Evolutionary conservation across 1,140 invertebrate genomes (phyloP), one percentile per base, ranked within the genome.

Genomic region (Camponotus pennsylvanicus): DNA sequence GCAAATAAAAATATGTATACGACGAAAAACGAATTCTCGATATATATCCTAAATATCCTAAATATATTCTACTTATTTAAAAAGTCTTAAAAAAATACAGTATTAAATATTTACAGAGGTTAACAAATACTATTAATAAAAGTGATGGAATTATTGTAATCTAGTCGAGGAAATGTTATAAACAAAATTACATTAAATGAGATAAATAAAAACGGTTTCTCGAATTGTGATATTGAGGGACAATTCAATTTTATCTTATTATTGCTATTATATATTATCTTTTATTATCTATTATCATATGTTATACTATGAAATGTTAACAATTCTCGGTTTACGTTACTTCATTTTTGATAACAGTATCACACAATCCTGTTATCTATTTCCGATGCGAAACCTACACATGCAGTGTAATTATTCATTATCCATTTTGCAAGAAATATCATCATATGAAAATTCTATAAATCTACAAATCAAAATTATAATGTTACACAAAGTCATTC

Each of bases 1-100:
- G 18, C 21, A 49, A 84, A 76, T 82, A 45, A 82, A 70, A 59
- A 61, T 71, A 71, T 73, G n/a, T 82, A 80, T 59, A 71, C n/a
- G 7, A 59, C 59, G 32, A n/a, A 42, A 34, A 7, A 1, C 1
- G 18, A 4, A 15, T 59, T 21, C 18, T 27, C 27, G 27, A 27
- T 27, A 42, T 45, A 59, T 32, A 42, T 71, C 57, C 1, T 52
- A 66, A 52, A 67, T 40, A 40, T 55, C 32, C 9, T 52, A 66
- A 52, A 67, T 40, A 40, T 55, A 15, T 5, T n/a, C 37, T 40
- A 11, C 4, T 7, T 52, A 71, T 71, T 27, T 71, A 18, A 52
- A 18, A 27, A 52, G 11, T 71, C 8, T 8, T 52, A 9, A 52
- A 45, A 27, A 27, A 27, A 27, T 27, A 40, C 21, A 73, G 32